phyloP scores from a whole-genome alignment of 2,888 invertebrate species.

The Lasius platythorax region DNA sequence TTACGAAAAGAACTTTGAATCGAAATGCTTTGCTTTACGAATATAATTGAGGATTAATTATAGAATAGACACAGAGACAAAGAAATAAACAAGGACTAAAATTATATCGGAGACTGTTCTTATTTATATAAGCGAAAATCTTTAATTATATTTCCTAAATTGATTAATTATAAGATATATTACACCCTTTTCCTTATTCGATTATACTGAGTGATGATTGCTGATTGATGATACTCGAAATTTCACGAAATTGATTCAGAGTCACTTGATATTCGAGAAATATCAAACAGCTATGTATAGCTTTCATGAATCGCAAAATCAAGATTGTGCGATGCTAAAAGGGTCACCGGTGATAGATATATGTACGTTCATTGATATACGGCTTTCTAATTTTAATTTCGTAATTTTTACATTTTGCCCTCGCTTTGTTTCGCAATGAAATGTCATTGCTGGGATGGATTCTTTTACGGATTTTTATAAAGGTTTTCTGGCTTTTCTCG shows the following conservation, averaged over 20 bases:
- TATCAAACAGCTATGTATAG: neutral
- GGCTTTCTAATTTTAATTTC: slow-evolving; percentile 1
- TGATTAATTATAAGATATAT: neutral
- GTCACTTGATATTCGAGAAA: neutral
- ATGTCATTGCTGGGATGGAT: neutral
- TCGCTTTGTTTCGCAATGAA: neutral
- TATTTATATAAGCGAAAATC: neutral
- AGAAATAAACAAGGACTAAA: neutral
- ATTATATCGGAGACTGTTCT: neutral
- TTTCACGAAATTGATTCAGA: neutral
- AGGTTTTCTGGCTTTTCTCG: neutral
- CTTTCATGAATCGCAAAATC: slow-evolving; percentile 21
- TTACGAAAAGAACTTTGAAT: neutral
- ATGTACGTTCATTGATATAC: neutral
- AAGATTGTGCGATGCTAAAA: neutral
- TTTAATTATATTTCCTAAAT: slow-evolving; percentile 5
- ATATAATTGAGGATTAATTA: slow-evolving; percentile 13
- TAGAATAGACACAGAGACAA: neutral
- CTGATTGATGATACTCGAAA: neutral
- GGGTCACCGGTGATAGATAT: neutral
- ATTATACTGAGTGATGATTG: neutral
- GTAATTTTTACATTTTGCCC: neutral
- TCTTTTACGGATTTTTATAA: neutral
- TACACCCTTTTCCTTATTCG: neutral
- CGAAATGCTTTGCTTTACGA: neutral